Conservation (phyloP, 2,888 invertebrate genomes). For the Prosopocoilus inquinatus region DNA sequence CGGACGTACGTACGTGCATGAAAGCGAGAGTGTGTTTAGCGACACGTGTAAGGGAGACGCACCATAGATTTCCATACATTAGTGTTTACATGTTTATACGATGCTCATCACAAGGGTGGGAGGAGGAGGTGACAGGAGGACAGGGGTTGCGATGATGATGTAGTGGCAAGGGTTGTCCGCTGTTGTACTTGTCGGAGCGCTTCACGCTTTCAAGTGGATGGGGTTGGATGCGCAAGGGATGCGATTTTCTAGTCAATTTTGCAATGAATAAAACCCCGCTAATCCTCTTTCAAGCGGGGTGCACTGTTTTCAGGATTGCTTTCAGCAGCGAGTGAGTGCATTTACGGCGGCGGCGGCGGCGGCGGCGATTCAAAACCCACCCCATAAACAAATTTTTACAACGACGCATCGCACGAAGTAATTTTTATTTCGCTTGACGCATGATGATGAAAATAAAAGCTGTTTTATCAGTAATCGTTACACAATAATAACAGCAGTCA, state of each 20-base stretch:
- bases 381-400: too few species aligned
- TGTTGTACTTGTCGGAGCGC: constrained; percentile 30
- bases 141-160: background rate
- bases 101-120: constrained; percentile 31
- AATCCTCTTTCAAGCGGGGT: background rate
- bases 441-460: too few species aligned
- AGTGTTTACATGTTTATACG: constrained; percentile 48
- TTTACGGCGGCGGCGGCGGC: too few species aligned
- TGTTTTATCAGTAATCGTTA: too few species aligned
- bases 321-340: too few species aligned
- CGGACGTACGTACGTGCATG: too few species aligned
- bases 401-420: too few species aligned
- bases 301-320: too few species aligned
- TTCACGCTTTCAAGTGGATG: constrained; percentile 40
- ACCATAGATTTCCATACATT: constrained; percentile 39
- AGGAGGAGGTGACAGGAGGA: constrained; percentile 16
- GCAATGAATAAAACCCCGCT: constrained; percentile 34
- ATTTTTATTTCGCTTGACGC: too few species aligned
- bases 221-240: constrained; percentile 38
- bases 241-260: constrained; percentile 51
- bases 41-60: constrained; percentile 19
- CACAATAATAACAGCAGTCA: too few species aligned
- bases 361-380: too few species aligned
- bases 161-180: constrained; percentile 23
- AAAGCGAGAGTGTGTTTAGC: constrained; percentile 8